Evolutionary conservation across 2,113 vertebrate genomes (phyloP), one percentile per base, ranked within the genome.

Genomic region (Lepus europaeus): DNA sequence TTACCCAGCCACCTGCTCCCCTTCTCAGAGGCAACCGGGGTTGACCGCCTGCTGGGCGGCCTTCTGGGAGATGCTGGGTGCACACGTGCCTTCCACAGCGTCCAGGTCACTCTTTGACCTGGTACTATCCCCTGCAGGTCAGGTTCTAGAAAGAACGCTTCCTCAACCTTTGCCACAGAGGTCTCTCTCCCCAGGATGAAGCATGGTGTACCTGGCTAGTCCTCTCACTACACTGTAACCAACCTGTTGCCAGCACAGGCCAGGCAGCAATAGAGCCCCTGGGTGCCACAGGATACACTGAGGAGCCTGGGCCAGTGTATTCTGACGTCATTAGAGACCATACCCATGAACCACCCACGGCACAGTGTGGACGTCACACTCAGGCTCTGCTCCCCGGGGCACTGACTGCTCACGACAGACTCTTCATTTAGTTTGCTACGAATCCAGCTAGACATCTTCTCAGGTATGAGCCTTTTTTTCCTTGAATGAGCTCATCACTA

Each of bases 61-160:
- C 82, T 33, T 31, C 81, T 36, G 12, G 14, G 68, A 74, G 59
- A 19, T 23, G 31, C 83, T 2, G 49, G 33, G 61, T 66, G 33
- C 6, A 27, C 16, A 29, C 29, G 2, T 29, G 0, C 20, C 36
- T 64, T 39, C 56, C 19, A 39, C n/a, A 10, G 4, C 17, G n/a
- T 6, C 63, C 3, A 1, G 9, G 36, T 78, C 81, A 12, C 80
- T n/a, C 31, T 33, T 20, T 33, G 72, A 39, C 76, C 53, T 19
- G 31, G 59, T 3, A 20, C 2, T 23, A 19, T 25, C 23, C 61
- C 6, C 27, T 68, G 0, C 0, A 0, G 22, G 86, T 73, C 56
- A 49, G 68, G 61, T 13, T 61, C 77, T 61, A 29, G 36, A 36
- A 73, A 59, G 45, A 45, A 45, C 45, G 53, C 68, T 9, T 61